Evolutionary conservation across 2,797 vertebrate genomes (phyloP).

Genomic region (Chaetophractus vellerosus): DNA sequence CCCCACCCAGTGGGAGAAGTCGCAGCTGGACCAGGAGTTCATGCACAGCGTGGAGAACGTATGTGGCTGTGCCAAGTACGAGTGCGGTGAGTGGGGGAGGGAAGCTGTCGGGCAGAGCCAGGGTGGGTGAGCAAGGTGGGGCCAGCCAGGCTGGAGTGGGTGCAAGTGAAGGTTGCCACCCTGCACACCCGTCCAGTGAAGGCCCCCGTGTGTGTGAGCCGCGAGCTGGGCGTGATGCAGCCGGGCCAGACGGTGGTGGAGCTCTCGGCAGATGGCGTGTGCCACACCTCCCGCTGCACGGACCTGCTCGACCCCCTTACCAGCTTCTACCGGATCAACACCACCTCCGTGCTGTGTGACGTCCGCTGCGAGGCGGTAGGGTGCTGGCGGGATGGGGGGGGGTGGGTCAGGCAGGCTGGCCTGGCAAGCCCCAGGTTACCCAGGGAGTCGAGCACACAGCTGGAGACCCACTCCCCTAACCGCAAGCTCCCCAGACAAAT

Average conservation of each 20-base stretch:
- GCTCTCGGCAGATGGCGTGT: slow-evolving; percentile 92
- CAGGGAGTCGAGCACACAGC: background rate
- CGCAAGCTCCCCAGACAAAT: background rate
- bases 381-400: background rate
- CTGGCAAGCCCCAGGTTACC: background rate
- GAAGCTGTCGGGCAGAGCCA: accelerated
- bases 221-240: slow-evolving; percentile 93
- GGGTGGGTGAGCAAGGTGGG: no score
- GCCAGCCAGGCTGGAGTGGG: background rate
- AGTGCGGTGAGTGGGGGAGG: slow-evolving; percentile 93
- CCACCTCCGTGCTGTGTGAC: slow-evolving; percentile 93
- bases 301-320: slow-evolving; percentile 91
- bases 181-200: slow-evolving; percentile 89
- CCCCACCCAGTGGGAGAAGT: slow-evolving; percentile 93
- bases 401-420: background rate
- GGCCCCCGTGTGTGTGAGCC: slow-evolving; percentile 95
- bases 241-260: slow-evolving; percentile 96
- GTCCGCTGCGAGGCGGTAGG: slow-evolving; percentile 94
- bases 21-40: slow-evolving; percentile 94
- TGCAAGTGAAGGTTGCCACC: background rate
- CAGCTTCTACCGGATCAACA: slow-evolving; percentile 93
- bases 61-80: slow-evolving; percentile 95
- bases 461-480: background rate
- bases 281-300: slow-evolving; percentile 94
- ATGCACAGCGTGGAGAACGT: slow-evolving; percentile 92